Conservation (phyloP, 2,797 vertebrate species). For the Brachyrhaphis roseni region DNA sequence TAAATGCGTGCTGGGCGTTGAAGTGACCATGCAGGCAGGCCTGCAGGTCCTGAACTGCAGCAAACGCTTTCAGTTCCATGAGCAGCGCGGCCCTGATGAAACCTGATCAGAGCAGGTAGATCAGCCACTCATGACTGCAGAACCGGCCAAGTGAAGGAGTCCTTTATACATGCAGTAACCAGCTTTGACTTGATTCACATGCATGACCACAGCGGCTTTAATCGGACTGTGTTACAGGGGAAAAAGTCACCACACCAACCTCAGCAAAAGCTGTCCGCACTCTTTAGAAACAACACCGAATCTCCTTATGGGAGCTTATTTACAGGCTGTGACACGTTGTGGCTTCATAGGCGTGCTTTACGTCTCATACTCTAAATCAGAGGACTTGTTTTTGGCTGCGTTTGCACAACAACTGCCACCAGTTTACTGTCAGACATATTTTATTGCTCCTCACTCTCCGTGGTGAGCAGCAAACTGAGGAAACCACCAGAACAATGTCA, state of each 20-base stretch:
- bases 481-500: not conserved
- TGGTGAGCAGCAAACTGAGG: not conserved
- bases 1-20: slow-evolving; percentile 5
- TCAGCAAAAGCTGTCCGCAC: not conserved
- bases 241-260: not conserved
- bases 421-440: not conserved
- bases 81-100: slow-evolving; percentile 46
- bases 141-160: slow-evolving; percentile 30
- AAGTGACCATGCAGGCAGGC: slow-evolving; percentile 15
- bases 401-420: not conserved
- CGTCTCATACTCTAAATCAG: not conserved
- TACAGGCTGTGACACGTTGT: not conserved
- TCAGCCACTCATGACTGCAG: slow-evolving; percentile 38
- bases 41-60: slow-evolving; percentile 34
- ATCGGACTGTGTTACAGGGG: slow-evolving; percentile 8
- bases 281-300: not conserved
- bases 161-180: slow-evolving; percentile 18
- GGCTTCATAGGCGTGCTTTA: not conserved
- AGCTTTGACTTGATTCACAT: slow-evolving; percentile 31
- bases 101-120: slow-evolving; percentile 68
- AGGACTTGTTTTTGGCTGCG: not conserved
- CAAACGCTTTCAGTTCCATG: slow-evolving; percentile 46
- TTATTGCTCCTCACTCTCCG: not conserved
- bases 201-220: slow-evolving; percentile 6
- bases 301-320: not conserved